phyloP scores from a whole-genome alignment of 2,888 invertebrate genomes.

The Augochlorella aurata region DNA sequence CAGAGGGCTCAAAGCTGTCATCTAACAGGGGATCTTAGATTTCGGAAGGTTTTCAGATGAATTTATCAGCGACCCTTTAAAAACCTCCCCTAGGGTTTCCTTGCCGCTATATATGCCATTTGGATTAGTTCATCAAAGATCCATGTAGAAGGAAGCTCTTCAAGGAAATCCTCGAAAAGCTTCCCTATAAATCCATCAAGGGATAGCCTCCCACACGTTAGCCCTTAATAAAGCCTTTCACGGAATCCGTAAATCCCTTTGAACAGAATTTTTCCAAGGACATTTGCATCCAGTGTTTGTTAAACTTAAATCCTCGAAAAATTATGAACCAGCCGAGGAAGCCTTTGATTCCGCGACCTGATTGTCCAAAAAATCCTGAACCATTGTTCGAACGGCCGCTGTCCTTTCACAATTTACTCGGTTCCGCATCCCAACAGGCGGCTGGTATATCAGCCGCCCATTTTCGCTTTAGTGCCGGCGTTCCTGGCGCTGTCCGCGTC shows the following conservation, averaged over 20 bases:
- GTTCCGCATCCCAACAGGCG: neutral
- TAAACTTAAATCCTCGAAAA: neutral
- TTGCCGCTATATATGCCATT: neutral
- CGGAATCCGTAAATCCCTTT: neutral
- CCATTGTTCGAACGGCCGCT: neutral
- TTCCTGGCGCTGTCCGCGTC: neutral
- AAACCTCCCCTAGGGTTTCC: neutral
- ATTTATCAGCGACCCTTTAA: neutral
- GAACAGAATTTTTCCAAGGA: neutral
- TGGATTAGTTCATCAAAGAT: slow-evolving; percentile 3
- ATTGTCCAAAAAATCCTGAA: neutral
- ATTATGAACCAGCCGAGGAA: neutral
- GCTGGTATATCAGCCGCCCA: neutral
- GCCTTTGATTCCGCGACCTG: neutral
- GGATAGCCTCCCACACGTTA: neutral
- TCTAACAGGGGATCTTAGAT: neutral
- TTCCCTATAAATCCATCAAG: neutral
- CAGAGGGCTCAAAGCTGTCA: no score
- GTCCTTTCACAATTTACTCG: neutral
- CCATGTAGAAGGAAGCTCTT: neutral
- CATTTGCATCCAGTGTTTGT: neutral
- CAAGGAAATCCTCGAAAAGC: neutral
- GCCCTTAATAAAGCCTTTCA: neutral
- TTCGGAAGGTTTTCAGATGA: neutral
- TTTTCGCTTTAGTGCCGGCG: neutral